Percentiles rank a stretch among this genome's conserved stretches.
Conservation (phyloP, 2,113 vertebrate species). For the Halichoeres trimaculatus region DNA sequence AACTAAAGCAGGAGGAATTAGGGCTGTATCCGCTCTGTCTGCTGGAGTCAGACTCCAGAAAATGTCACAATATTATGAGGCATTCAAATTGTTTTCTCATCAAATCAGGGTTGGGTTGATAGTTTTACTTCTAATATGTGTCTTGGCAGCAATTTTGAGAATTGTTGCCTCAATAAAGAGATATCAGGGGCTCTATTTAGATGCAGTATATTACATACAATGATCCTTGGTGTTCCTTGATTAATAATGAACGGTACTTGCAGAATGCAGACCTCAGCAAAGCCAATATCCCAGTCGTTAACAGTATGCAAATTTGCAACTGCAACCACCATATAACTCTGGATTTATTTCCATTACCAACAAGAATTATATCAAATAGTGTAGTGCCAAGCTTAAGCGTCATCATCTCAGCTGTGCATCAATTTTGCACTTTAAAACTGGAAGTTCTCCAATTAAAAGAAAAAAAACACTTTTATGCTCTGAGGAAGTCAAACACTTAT, state of each 20-base stretch:
- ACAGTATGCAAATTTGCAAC: background rate
- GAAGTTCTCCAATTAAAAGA: background rate
- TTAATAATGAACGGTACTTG: background rate
- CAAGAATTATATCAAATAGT: background rate
- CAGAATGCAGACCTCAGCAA: background rate
- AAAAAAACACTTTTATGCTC: background rate
- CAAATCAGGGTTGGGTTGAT: background rate
- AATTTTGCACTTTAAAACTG: background rate
- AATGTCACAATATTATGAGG: conserved; percentile 3
- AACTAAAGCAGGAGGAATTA: background rate
- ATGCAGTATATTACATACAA: background rate
- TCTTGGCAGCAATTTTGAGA: conserved; percentile 31
- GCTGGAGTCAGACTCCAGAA: background rate
- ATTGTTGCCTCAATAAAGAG: conserved; percentile 28
- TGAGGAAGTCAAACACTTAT: background rate
- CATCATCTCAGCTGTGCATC: background rate
- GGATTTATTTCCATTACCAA: background rate
- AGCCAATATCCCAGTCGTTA: background rate
- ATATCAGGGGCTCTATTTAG: conserved; percentile 8
- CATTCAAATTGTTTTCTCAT: conserved; percentile 29
- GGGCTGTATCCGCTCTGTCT: background rate
- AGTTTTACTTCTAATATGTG: conserved; percentile 23
- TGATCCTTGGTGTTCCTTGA: conserved; percentile 22
- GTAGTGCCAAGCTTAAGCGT: background rate
- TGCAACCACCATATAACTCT: background rate